A percentile compares a stretch with the other conserved stretches of the same genome.
phyloP scores from a whole-genome alignment of 2,888 invertebrate species.

The Drosophila kambysellisi region DNA sequence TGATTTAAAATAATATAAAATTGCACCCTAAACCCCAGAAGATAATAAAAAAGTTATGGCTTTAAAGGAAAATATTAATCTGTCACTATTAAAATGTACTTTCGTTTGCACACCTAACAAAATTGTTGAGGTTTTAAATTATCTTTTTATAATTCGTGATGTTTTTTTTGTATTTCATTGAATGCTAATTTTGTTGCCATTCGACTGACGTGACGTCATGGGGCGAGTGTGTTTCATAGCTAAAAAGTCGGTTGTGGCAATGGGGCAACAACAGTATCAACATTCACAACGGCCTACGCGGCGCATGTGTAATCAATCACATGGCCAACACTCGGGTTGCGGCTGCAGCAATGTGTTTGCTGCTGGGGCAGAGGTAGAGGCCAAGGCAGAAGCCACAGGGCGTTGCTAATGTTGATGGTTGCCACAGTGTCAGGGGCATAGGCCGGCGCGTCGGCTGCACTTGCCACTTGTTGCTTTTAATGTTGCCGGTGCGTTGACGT shows the following conservation, averaged over 20 bases:
- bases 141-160: neutral
- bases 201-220: constrained; percentile 20
- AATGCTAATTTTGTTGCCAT: constrained; percentile 18
- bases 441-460: constrained; percentile 33
- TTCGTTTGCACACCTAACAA: constrained; percentile 2
- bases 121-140: neutral
- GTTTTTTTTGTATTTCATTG: neutral
- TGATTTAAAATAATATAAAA: neutral
- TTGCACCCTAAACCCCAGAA: constrained; percentile 5
- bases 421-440: constrained; percentile 76
- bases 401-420: constrained; percentile 67
- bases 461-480: constrained; percentile 53
- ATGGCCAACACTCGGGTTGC: constrained; percentile 46
- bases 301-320: constrained; percentile 73
- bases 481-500: constrained; percentile 20
- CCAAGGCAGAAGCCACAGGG: constrained; percentile 68
- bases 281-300: constrained; percentile 66
- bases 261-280: constrained; percentile 51
- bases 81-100: constrained; percentile 17
- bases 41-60: constrained; percentile 17
- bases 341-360: constrained; percentile 23
- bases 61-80: neutral
- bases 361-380: constrained; percentile 23
- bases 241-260: constrained; percentile 27
- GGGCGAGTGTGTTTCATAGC: constrained; percentile 9